phyloP scores from a whole-genome alignment of 2,888 invertebrate genomes.

The Caenorhabditis sp. region DNA sequence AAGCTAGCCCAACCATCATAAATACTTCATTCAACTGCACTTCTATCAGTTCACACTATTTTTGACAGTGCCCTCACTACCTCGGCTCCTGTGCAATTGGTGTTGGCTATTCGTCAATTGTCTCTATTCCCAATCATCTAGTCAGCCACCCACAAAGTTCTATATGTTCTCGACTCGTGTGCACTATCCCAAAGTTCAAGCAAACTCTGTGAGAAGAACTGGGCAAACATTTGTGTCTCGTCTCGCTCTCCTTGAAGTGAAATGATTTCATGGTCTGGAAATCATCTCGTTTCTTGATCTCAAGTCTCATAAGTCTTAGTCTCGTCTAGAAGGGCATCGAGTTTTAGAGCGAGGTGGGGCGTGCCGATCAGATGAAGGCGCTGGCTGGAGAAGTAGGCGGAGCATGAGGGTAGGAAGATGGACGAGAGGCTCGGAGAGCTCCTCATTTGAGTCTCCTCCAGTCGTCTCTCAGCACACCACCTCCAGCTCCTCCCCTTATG shows the following conservation, averaged over 20 bases:
- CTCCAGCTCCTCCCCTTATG: no score
- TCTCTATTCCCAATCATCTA: no score
- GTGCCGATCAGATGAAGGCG: conserved; percentile 28
- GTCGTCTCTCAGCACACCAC: neutral
- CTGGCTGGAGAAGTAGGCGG: conserved; percentile 42
- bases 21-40: neutral
- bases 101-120: no score
- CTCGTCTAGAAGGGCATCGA: neutral
- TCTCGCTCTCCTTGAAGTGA: neutral
- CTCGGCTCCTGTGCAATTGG: no score
- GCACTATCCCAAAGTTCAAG: conserved; percentile 37
- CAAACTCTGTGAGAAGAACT: conserved; percentile 47
- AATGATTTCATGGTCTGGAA: conserved; percentile 45
- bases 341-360: no score
- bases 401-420: conserved; percentile 9
- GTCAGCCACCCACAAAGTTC: conserved; percentile 16
- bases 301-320: no score
- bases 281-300: conserved; percentile 19
- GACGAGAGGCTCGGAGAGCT: conserved; percentile 20
- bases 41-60: no score
- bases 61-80: no score
- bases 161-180: conserved; percentile 19
- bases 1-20: neutral
- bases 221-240: conserved; percentile 33
- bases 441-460: conserved; percentile 29